Evolutionary conservation across 1,140 invertebrate genomes (phyloP), one percentile per base, ranked within the genome.

Genomic region (Drosophila seguyi): DNA sequence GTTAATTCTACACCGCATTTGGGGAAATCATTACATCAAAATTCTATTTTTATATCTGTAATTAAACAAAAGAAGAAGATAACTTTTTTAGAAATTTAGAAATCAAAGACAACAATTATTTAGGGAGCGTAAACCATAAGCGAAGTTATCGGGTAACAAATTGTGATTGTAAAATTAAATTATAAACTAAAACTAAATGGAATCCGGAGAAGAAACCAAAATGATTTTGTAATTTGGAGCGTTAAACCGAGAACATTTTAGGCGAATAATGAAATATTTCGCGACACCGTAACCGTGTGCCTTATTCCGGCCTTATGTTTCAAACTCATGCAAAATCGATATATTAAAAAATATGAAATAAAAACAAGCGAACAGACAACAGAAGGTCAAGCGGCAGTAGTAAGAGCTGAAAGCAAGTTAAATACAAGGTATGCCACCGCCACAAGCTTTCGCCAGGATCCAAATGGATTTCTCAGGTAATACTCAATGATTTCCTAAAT

Each of bases 271-370:
- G 67, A 50, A 48, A 76, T 61, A 68, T 39, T 61, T 75, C 71
- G 63, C 71, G 41, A 75, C 56, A 74, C 39, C 58, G 79, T 50
- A 90, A 82, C 81, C 79, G 75, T 80, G 86, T 90, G 86, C 86
- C 86, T 90, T 90, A 90, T 77, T 81, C 81, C 63, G 86, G 86
- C 86, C 85, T 90, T 90, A 85, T 81, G 81, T 90, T 90, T 68
- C 20, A 81, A 81, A 81, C 20, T 73, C 34, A 65, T 57, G 67
- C 41, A 71, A 41, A 27, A 67, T 20, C 41, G 27, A 34, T 20
- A 52, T 31, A 48, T 38, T n/a, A 20, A 39, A 71, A 6, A 31
- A 31, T n/a, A 39, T 25, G 45, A 22, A 16, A 45, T 14, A 45
- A 22, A n/a, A n/a, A n/a, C n/a, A n/a, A n/a, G n/a, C n/a, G n/a